Percentiles rank a stretch among this genome's conserved stretches.
phyloP scores from a whole-genome alignment of 2,113 vertebrate genomes.

The Athene noctua region DNA sequence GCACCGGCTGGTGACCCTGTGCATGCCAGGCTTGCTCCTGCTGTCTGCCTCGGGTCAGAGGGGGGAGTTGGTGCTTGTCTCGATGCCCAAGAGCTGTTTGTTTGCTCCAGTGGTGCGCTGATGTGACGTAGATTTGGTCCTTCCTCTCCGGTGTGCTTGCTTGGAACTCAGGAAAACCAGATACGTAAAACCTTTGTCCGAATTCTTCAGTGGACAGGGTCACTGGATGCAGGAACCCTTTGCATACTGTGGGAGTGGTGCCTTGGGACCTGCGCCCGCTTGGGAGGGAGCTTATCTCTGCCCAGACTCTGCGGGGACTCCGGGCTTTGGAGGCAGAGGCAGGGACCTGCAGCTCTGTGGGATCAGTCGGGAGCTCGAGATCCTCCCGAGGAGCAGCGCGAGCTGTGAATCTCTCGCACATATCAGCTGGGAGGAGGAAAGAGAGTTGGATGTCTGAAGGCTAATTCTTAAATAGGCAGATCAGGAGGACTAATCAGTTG shows the following conservation, averaged over 20 bases:
- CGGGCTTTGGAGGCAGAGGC: background rate
- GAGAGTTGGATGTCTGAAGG: background rate
- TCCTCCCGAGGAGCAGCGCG: background rate
- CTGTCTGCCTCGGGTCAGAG: background rate
- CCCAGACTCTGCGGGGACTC: background rate
- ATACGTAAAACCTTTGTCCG: background rate
- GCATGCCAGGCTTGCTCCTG: background rate
- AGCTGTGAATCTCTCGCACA: accelerated
- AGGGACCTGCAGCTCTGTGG: background rate
- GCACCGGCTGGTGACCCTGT: background rate
- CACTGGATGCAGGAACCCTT: background rate
- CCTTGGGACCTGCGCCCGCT: background rate
- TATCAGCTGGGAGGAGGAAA: background rate
- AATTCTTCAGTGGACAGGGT: background rate
- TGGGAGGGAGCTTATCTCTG: background rate
- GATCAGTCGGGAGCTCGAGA: accelerated
- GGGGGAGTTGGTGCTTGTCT: background rate
- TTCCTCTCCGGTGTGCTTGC: background rate
- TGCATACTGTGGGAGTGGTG: background rate
- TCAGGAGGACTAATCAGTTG: constrained; percentile 5
- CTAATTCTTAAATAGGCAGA: background rate
- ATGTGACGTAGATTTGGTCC: background rate
- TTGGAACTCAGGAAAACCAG: background rate
- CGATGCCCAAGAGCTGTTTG: background rate
- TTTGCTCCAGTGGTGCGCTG: background rate